Base-by-base conservation (phyloP, 2,113 vertebrate genomes). In the Podiceps cristatus region DNA sequence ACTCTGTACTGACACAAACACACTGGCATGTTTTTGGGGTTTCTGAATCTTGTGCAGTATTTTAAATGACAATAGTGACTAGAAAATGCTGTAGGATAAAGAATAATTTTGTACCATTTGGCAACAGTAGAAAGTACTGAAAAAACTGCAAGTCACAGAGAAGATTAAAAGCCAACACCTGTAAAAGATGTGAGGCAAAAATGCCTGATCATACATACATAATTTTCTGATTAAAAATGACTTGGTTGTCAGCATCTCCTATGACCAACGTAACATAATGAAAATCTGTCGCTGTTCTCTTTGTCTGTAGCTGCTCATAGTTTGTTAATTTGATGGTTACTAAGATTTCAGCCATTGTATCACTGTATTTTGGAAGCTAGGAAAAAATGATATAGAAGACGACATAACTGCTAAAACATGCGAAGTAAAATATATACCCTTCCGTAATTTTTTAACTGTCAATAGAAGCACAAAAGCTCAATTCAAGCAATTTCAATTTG, bases 171-270 rank as follows among this genome's bases (percentile, higher is more conserved):
- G 15, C n/a, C 59, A 86, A 73, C 14, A 76, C 15, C 33, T 45
- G 47, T 64, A 53, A 80, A 84, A 28, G 3, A 87, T 28, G 11
- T 0, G 3, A 95, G 53, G 31, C 27, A 92, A 69, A 44, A 47
- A 11, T 15, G 2, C 14, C 28, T 49, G 66, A 82, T 67, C 28
- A 97, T 78, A 98, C 98, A 96, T 96, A 98, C 98, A 82, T 98
- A 94, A 99, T 98, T 98, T 98, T 99, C 81, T 99, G 99, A 77
- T 98, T 98, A 97, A 99, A 99, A 96, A 99, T 95, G 17, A 99
- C 98, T 67, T 97, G 97, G 96, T 99, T 99, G 98, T 99, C 99
- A 93, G 98, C 95, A 97, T 99, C 98, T 97, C 99, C 99, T 47
- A 99, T 98, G 81, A 99, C 90, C 93, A 99, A 29, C 1, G 99